Base-by-base conservation (phyloP, 2,888 invertebrate species). In the Halocaridina rubra region DNA sequence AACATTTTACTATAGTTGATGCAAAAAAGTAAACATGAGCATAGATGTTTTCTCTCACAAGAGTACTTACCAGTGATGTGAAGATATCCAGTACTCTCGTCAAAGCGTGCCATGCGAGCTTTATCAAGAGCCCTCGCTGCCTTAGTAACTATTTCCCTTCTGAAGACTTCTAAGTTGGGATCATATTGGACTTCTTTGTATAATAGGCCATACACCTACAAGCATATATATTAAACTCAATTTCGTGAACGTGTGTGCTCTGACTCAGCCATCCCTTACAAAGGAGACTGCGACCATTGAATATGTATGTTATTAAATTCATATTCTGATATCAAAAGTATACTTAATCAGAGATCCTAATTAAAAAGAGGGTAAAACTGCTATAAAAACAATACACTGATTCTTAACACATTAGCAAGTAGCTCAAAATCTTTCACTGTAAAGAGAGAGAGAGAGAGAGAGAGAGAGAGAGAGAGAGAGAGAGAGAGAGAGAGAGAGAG, bases 41-140 rank as follows among this genome's bases (percentile, higher is more conserved):
- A n/a, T n/a, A n/a, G n/a, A n/a, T n/a, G n/a, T n/a, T n/a, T n/a
- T n/a, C n/a, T n/a, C n/a, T n/a, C n/a, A n/a, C n/a, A n/a, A n/a
- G n/a, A n/a, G n/a, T n/a, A n/a, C 84, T 46, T 84, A 91, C 91
- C 91, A 84, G 92, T 92, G 4, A 91, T 90, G 86, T 90, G 90
- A 13, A 97, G 93, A 90, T 96, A 96, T 74, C 96, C 96, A 0
- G 96, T 96, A 80, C 94, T 92, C 84, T 94, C 93, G 91, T 97
- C 96, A 90, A 95, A 99, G 0, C 99, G 93, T 86, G 99, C 94
- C 99, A 99, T 98, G 88, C 94, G 94, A 0, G 98, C 97, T 90
- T 95, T 95, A 91, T 99, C 98, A 80, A 99, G 92, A 71, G 93
- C 93, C 92, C 94, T 94, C 0, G 98, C 98, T 0, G 98, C 96